phyloP scores from a whole-genome alignment of 2,113 vertebrate genomes.

The Chlorodrepanis virens region DNA sequence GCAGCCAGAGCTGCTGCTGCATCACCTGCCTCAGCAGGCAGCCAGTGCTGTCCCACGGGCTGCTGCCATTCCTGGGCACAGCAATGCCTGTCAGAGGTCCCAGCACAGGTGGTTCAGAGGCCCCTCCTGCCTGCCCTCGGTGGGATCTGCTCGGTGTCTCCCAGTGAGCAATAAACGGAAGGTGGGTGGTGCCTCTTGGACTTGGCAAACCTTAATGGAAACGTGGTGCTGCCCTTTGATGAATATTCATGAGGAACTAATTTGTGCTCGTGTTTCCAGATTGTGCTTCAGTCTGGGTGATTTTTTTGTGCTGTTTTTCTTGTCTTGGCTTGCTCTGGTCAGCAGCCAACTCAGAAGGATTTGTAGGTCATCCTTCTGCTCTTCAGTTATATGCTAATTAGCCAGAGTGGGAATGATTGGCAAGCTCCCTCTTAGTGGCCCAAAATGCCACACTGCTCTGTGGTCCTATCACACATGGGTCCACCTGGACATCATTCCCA shows the following conservation, averaged over 20 bases:
- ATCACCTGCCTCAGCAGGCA: background rate
- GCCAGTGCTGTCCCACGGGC: no score
- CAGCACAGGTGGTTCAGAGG: background rate
- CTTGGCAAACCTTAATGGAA: background rate
- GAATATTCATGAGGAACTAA: conserved; percentile 42
- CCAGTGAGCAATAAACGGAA: background rate
- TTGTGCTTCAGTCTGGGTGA: background rate
- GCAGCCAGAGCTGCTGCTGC: background rate
- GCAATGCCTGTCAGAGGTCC: background rate
- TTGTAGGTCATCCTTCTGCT: conserved; percentile 27
- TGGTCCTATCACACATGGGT: rapidly evolving
- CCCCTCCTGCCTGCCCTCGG: rapidly evolving
- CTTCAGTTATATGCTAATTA: background rate
- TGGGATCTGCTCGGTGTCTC: rapidly evolving
- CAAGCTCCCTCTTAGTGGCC: background rate
- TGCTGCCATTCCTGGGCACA: background rate
- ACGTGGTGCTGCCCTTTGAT: background rate
- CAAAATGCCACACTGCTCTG: background rate
- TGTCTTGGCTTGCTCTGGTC: background rate
- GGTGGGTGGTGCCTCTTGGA: background rate
- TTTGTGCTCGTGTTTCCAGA: conserved; percentile 15
- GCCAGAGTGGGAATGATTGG: background rate
- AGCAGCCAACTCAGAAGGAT: background rate
- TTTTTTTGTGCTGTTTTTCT: background rate
- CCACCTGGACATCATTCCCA: rapidly evolving